Conservation (phyloP, 2,888 invertebrate species). For the Amiota minor region DNA sequence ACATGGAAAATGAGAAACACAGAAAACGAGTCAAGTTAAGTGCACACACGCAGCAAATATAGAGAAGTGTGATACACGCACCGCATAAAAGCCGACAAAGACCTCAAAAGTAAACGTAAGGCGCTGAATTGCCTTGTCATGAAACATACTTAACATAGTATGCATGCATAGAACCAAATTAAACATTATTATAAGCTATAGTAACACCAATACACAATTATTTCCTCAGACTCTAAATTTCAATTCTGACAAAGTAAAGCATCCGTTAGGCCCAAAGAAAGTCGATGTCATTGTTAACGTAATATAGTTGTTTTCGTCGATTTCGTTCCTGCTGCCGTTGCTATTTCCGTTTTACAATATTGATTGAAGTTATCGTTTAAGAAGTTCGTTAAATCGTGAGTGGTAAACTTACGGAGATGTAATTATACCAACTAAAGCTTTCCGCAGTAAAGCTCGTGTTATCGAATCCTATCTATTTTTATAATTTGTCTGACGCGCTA, state of each 20-base stretch:
- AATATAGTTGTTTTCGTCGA: neutral
- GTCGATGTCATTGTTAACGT: neutral
- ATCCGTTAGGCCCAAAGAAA: slow-evolving; percentile 26
- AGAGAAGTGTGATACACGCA: no score
- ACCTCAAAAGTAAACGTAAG: no score
- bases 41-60: no score
- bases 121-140: no score
- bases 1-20: no score
- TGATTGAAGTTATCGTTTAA: no score
- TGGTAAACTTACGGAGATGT: slow-evolving; percentile 39
- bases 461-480: slow-evolving; percentile 39
- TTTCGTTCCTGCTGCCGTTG: neutral
- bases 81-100: no score
- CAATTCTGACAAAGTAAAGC: slow-evolving; percentile 44
- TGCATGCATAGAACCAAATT: no score
- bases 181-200: no score
- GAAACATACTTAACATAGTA: no score
- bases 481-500: slow-evolving; percentile 43
- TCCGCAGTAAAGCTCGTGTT: slow-evolving; percentile 36
- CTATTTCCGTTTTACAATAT: neutral
- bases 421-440: slow-evolving; percentile 45
- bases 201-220: no score
- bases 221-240: slow-evolving; percentile 42
- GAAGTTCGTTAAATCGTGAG: neutral
- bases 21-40: no score